Conservation (phyloP, 1,140 invertebrate species). For the Metaphire vulgaris region DNA sequence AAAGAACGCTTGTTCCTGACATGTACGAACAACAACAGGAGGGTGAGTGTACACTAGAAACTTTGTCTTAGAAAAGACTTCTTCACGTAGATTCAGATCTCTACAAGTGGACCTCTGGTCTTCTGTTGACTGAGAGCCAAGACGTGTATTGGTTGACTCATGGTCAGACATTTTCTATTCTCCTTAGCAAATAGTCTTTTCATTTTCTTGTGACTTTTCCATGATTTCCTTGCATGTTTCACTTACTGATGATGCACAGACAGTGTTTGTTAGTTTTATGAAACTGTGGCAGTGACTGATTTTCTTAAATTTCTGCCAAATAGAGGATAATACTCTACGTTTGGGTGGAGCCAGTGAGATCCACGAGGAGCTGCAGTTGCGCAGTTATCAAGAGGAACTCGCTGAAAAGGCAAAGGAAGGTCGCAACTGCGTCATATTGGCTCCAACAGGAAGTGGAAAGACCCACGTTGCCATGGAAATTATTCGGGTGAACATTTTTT, state of each 20-base stretch:
- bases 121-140: background rate
- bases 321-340: background rate
- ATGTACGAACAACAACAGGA: background rate
- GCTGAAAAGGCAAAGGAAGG: slow-evolving; percentile 34
- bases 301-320: background rate
- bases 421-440: slow-evolving; percentile 41
- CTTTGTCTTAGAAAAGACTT: too few relatives aligned
- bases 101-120: too few relatives aligned
- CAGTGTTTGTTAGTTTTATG: too few relatives aligned
- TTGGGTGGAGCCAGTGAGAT: background rate
- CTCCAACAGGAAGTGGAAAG: slow-evolving; percentile 43
- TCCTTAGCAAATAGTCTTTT: background rate
- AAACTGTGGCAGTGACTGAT: background rate
- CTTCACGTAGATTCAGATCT: too few relatives aligned
- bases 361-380: slow-evolving; percentile 24
- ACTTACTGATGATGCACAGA: too few relatives aligned
- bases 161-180: background rate
- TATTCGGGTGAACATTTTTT: slow-evolving; percentile 32
- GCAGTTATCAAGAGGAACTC: slow-evolving; percentile 41
- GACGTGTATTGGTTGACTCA: background rate
- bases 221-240: too few relatives aligned
- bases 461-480: slow-evolving; percentile 41
- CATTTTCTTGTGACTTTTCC: too few relatives aligned
- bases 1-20: background rate
- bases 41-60: too few relatives aligned